A percentile compares a stretch with the other conserved stretches of the same genome.
phyloP scores from a whole-genome alignment of 1,140 invertebrate species.

The Hesperophylax magnus region DNA sequence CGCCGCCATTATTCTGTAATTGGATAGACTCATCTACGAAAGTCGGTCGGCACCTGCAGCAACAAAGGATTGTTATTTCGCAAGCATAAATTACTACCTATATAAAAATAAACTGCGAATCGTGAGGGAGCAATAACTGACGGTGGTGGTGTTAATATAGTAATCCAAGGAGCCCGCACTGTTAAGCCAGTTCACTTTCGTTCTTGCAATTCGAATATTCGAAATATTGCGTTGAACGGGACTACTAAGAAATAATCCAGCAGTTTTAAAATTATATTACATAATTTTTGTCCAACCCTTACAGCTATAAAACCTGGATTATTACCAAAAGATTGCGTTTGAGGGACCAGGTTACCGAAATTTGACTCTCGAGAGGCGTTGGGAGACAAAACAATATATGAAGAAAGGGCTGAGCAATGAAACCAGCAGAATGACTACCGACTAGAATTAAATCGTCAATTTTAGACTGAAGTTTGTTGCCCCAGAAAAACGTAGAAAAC shows the following conservation, averaged over 20 bases:
- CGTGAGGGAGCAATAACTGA: constrained; percentile 47
- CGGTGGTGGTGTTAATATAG: constrained; percentile 24
- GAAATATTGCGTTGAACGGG: constrained; percentile 12
- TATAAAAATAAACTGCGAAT: constrained; percentile 31
- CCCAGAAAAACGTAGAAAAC: no score
- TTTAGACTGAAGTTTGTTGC: no score
- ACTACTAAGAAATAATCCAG: not conserved
- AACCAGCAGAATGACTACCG: no score
- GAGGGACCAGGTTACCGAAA: no score
- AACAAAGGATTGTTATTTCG: constrained; percentile 28
- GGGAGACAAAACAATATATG: no score
- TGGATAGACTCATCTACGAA: constrained; percentile 12
- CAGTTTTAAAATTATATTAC: no score
- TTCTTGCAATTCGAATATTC: not conserved
- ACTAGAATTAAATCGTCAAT: no score
- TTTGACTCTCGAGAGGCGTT: no score
- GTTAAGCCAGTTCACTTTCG: constrained; percentile 39
- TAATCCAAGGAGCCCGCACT: constrained; percentile 34
- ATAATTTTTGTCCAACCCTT: no score
- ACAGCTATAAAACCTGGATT: no score
- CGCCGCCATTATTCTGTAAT: not conserved
- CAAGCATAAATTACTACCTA: constrained; percentile 11
- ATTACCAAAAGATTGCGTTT: no score
- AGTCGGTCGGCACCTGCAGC: not conserved
- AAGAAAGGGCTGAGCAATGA: no score